Evolutionary conservation across 1,140 invertebrate species (phyloP), one percentile per base, ranked within the genome.

Genomic region (Panagrolaimus sp.): DNA sequence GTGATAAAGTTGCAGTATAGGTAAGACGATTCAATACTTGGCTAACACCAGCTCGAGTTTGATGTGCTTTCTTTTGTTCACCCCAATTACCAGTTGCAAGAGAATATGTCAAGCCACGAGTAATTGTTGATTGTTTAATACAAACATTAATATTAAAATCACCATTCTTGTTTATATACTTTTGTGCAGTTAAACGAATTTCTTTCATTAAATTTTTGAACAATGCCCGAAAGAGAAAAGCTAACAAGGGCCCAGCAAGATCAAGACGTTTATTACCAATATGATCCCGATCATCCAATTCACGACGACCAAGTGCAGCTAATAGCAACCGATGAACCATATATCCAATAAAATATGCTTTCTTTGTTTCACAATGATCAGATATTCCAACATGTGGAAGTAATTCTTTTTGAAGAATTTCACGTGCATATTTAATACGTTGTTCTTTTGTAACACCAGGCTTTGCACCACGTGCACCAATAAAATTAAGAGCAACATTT

Each of bases 371-470:
- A 87, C 95, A 97, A 84, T 96, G 98, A 84, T 98, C 94, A 62
- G 93, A 94, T 5, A 98, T 93, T 75, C 95, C 95, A 70, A 98
- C 93, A 86, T 98, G 96, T 11, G 96, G 95, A 74, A 98, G 88
- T 92, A 97, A 96, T 91, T 98, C 95, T 81, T 98, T 98, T 82
- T 98, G 95, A 67, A 98, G 85, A 85, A 98, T 98, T 89, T 98
- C 96, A 82, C 91, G 89, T 0, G 96, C 95, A 86, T 98, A 98
- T 85, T 97, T 97, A 38, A 98, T 94, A 87, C 96, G 89, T 83
- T 96, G 96, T 79, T 98, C 95, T 85, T 94, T 95, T 0, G 94
- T 96, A 0, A 98, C 95, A 85, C 96, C 96, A 31, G 96, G 93
- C 67, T 91, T 87, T 27, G 94, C 95, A 70, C 95, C 96, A 85